phyloP scores from a whole-genome alignment of 2,113 vertebrate species.

The Tylochromis polylepis region DNA sequence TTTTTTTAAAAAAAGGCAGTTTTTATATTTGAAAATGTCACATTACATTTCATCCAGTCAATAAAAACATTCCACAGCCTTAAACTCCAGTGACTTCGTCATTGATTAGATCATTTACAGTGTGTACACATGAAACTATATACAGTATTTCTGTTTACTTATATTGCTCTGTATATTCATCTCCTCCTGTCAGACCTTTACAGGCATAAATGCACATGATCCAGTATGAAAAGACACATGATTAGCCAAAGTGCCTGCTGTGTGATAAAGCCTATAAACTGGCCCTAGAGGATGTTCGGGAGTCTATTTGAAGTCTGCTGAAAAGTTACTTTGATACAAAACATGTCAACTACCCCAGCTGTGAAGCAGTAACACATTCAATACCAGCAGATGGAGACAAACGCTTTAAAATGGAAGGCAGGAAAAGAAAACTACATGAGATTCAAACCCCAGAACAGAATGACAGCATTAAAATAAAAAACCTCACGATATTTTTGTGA shows the following conservation, averaged over 20 bases:
- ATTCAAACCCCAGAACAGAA: no score
- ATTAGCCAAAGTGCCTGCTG: not conserved
- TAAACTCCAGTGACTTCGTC: not conserved
- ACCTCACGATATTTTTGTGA: not conserved
- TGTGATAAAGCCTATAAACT: not conserved
- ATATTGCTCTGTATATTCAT: not conserved
- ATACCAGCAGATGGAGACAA: not conserved
- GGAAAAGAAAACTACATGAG: no score
- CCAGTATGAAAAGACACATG: not conserved
- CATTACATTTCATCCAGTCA: not conserved
- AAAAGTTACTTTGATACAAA: not conserved
- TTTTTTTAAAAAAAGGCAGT: not conserved
- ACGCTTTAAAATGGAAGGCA: not conserved
- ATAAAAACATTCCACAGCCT: slow-evolving; percentile 29
- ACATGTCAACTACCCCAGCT: not conserved
- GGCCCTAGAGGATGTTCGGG: not conserved
- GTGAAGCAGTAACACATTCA: not conserved
- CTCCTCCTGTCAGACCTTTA: not conserved
- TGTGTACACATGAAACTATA: not conserved
- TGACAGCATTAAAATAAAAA: no score
- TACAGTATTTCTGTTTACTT: not conserved
- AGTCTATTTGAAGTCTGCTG: rapidly evolving
- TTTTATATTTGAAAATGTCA: not conserved
- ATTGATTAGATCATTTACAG: not conserved
- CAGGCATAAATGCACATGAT: not conserved